A percentile compares a stretch with the other conserved stretches of the same genome.
Conservation (phyloP, 2,888 invertebrate species). For the Melinopterus prodromus region DNA sequence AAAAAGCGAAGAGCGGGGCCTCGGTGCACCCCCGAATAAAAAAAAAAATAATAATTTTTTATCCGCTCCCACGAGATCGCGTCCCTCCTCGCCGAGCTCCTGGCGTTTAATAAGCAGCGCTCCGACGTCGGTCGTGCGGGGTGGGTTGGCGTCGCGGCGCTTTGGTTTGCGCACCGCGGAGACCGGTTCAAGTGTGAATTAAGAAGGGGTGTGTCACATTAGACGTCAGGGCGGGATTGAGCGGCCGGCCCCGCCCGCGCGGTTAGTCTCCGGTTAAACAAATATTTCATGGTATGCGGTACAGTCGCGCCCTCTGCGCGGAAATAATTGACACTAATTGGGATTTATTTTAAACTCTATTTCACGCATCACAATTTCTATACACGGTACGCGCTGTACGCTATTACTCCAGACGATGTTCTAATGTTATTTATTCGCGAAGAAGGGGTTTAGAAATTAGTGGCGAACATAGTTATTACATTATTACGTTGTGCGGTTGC, state of each 20-base stretch:
- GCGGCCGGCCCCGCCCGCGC: conserved; percentile 49
- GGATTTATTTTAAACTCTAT: conserved; percentile 28
- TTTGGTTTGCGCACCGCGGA: conserved; percentile 17
- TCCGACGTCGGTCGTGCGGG: conserved; percentile 45
- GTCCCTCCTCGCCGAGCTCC: conserved; percentile 49
- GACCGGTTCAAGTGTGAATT: conserved; percentile 57
- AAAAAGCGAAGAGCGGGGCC: conserved; percentile 40
- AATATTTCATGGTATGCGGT: conserved; percentile 36
- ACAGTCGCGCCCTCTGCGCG: conserved; percentile 25
- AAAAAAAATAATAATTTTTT: neutral
- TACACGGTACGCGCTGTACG: neutral
- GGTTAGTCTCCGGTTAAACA: conserved; percentile 39
- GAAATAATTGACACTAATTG: conserved; percentile 35
- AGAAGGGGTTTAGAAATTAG: neutral
- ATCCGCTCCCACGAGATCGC: conserved; percentile 41
- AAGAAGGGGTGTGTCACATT: conserved; percentile 57
- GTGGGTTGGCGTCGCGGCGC: neutral
- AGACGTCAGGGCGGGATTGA: conserved; percentile 53
- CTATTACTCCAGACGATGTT: too few species aligned
- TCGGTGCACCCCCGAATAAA: neutral
- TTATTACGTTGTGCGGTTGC: neutral
- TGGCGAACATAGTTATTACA: neutral
- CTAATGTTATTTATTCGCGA: neutral
- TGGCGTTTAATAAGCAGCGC: conserved; percentile 54
- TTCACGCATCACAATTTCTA: neutral